Base-by-base conservation (phyloP, 2,888 invertebrate genomes). In the Drosophila rellima region DNA sequence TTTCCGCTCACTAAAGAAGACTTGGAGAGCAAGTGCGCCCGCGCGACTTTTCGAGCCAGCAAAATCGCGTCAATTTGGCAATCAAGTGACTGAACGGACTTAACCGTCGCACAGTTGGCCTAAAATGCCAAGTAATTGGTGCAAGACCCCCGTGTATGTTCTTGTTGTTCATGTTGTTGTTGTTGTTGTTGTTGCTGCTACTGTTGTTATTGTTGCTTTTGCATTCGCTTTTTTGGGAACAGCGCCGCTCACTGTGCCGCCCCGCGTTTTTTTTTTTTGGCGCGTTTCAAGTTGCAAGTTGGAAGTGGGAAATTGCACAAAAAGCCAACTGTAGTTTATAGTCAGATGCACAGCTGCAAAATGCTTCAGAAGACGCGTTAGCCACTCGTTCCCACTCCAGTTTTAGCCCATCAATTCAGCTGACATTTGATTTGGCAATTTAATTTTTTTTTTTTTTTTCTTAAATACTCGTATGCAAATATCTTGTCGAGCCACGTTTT, bases 111-210 rank as follows among this genome's bases (percentile, higher is more conserved):
- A 26, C 13, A 39, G 42, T 64, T 71, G 67, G 76, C 78, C 88
- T 71, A 74, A 90, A 80, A 76, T 62, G 59, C 62, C 71, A 40
- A 73, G 78, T 82, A 87, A 90, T 82, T 90, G 90, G 88, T 90
- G 90, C 90, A 90, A 87, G 79, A 80, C 80, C 62, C 31, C 52
- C 35, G 33, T 51, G 62, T 55, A 31, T 68, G 23, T 42, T 57
- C 57, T 8, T 44, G 17, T 18, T 70, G 35, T 29, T n/a, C n/a
- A n/a, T 68, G 33, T 56, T 66, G 44, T 29, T 40, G 50, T 18
- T 44, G 11, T 13, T 59, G 61, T 37, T 65, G 17, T 26, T 60
- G 59, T 7, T 50, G 26, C 11, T 66, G 10, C 13, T 18, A 18
- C 20, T 75, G 26, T 52, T 69, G 35, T 44, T 45, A 29, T 39